Conservation (phyloP, 2,113 vertebrate genomes). For the Ceratotherium simum region DNA sequence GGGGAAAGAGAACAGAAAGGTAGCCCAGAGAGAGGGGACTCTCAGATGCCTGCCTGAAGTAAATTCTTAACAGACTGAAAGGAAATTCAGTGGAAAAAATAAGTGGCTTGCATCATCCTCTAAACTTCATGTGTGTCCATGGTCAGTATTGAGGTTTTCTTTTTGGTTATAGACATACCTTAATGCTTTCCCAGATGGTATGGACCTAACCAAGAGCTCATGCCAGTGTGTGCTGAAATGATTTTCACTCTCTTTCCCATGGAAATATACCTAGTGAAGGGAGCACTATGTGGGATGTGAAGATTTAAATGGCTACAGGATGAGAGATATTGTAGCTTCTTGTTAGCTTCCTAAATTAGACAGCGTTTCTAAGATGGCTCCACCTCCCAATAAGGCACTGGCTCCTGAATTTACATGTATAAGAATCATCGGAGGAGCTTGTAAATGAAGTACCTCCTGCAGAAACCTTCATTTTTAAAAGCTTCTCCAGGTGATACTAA, state of each 20-base stretch:
- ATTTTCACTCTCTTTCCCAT: background rate
- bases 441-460: background rate
- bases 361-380: background rate
- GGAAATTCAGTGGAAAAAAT: background rate
- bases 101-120: background rate
- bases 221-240: too few species aligned
- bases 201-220: background rate
- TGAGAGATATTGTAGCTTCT: background rate
- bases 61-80: background rate
- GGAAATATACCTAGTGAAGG: background rate
- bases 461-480: background rate
- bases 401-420: background rate
- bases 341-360: background rate
- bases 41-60: background rate
- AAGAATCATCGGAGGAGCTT: background rate
- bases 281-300: background rate
- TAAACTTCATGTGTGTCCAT: background rate
- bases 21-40: background rate
- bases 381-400: background rate
- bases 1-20: background rate
- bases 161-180: background rate
- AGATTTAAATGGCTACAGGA: background rate
- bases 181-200: background rate
- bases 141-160: background rate
- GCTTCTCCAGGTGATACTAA: background rate